A percentile compares a stretch with the other conserved stretches of the same genome.
Conservation (phyloP, 2,888 invertebrate species). For the Lithophane ornitopus region DNA sequence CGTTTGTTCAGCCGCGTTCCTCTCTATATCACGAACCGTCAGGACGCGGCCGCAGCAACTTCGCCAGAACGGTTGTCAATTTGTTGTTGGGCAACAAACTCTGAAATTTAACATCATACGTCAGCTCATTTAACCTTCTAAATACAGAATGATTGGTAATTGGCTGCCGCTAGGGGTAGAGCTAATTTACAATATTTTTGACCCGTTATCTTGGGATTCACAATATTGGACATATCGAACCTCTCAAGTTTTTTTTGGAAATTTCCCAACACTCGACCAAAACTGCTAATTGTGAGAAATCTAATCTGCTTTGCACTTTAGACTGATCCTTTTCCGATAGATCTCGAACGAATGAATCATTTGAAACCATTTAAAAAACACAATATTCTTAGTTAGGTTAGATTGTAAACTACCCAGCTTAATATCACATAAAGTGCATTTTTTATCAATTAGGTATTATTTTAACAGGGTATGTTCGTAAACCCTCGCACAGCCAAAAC, state of each 20-base stretch:
- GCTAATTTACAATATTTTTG: background rate
- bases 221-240: background rate
- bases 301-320: background rate
- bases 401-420: background rate
- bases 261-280: background rate
- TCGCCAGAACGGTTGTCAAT: background rate
- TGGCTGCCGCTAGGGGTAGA: background rate
- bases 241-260: background rate
- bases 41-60: background rate
- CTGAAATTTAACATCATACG: background rate
- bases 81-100: slow-evolving; percentile 2
- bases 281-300: background rate
- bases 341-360: background rate
- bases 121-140: background rate
- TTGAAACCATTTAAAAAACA: background rate
- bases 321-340: background rate
- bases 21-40: slow-evolving; percentile 7
- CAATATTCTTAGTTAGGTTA: too few species aligned
- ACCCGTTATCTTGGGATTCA: background rate
- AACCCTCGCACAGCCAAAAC: background rate
- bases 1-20: background rate
- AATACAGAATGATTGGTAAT: background rate
- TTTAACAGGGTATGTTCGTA: background rate
- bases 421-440: background rate
- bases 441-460: background rate